phyloP scores from a whole-genome alignment of 2,888 invertebrate genomes.

The Fragum fragum region DNA sequence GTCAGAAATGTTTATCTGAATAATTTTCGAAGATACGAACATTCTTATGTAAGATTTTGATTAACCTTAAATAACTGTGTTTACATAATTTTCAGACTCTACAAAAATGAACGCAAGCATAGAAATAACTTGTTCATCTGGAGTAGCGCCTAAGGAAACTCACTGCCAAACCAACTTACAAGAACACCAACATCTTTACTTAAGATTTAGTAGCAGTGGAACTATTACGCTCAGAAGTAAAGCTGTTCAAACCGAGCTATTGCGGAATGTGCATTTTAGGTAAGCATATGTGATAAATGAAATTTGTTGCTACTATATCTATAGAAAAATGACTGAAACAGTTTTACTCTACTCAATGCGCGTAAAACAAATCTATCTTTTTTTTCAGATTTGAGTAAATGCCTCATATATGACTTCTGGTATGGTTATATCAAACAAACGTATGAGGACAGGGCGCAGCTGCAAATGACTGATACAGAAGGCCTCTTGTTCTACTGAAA shows the following conservation, averaged over 20 bases:
- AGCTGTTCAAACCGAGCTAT: conserved; percentile 46
- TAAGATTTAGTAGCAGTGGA: conserved; percentile 49
- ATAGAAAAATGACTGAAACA: too few species aligned
- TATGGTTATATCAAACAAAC: conserved; percentile 73
- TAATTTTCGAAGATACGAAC: neutral
- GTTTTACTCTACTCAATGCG: too few species aligned
- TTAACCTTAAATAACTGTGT: neutral
- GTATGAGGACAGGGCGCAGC: conserved; percentile 39
- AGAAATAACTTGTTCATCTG: conserved; percentile 42
- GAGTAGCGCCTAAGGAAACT: conserved; percentile 32
- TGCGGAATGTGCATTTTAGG: conserved; percentile 46
- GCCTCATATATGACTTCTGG: conserved; percentile 85
- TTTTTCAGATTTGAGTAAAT: conserved; percentile 84
- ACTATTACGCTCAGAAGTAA: conserved; percentile 26
- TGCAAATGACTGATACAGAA: conserved; percentile 68
- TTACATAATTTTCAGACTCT: conserved; percentile 36
- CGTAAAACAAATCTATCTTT: too few species aligned
- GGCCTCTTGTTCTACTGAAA: conserved; percentile 42
- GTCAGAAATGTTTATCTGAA: neutral
- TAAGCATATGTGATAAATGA: neutral
- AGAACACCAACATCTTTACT: conserved; percentile 34
- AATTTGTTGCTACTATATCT: too few species aligned
- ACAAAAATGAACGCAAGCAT: conserved; percentile 49
- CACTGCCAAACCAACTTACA: conserved; percentile 47
- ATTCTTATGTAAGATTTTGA: conserved; percentile 6